Base-by-base conservation (phyloP, 2,888 invertebrate genomes). In the Argyra leucocephala region DNA sequence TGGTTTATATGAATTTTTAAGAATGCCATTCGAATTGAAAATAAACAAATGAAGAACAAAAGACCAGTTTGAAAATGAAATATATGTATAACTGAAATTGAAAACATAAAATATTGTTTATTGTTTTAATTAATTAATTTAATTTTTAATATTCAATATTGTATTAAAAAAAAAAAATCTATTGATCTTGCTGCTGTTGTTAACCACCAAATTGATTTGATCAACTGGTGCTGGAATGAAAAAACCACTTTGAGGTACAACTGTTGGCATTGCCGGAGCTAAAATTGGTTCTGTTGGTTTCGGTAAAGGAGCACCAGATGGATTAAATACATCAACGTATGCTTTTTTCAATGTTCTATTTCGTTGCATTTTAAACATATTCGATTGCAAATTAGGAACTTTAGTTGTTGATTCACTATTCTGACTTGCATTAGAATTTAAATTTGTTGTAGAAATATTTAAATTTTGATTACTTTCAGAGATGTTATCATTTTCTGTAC, bases 321-420 rank as follows among this genome's bases (percentile, higher is more conserved):
- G 89, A 82, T 91, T 91, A 81, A 93, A 88, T 67, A 95, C 91
- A 81, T 95, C 93, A 72, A 95, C 91, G 80, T 95, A 96, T 67
- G 90, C 88, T 74, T 89, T 89, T 80, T 90, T 88, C 74, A 90
- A 83, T 74, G 89, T 88, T 81, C 90, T 83, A 71, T 86, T 85
- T 72, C 88, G 86, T 78, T 88, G 88, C 81, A 91, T 83, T 79
- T 91, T 91, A 77, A 89, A 91, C 81, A 90, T 89, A 76, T 91
- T 91, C 61, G 86, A 83, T 71, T 79, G 80, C 61, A 80, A 71
- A 66, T 74, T 80, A 31, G 77, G 79, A 62, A 74, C 71, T 72
- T 74, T 76, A n/a, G n/a, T n/a, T 63, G 66, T n/a, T 31, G 65
- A 60, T 6, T 61, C 64, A 23, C 37, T n/a, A 48, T 15, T 4